Conservation (phyloP, 2,888 invertebrate genomes). For the Euphydryas editha region DNA sequence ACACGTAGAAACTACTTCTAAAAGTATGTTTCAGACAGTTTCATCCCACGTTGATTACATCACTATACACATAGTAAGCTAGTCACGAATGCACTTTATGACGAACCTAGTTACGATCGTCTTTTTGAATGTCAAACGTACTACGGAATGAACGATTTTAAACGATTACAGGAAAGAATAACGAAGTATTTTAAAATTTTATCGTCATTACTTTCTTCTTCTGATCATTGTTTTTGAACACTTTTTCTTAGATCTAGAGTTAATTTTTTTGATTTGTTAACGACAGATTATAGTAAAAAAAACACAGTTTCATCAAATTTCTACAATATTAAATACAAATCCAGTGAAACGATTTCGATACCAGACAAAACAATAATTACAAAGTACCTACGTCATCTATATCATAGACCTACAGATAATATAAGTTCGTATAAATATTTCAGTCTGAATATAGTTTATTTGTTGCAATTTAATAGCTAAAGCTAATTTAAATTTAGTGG, state of each 20-base stretch:
- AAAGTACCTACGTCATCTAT: too few relatives aligned
- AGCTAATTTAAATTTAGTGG: not conserved
- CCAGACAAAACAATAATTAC: too few relatives aligned
- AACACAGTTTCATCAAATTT: too few relatives aligned
- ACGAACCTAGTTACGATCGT: constrained; percentile 6
- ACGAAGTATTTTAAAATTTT: not conserved
- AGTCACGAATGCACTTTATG: constrained; percentile 33
- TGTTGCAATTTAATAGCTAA: not conserved
- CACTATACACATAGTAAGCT: constrained; percentile 19
- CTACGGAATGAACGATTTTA: constrained; percentile 8
- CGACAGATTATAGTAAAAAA: too few relatives aligned
- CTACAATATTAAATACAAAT: too few relatives aligned
- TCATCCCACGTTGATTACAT: constrained; percentile 30
- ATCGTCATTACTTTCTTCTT: too few relatives aligned
- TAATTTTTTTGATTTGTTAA: too few relatives aligned
- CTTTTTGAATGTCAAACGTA: constrained; percentile 15
- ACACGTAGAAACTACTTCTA: not conserved
- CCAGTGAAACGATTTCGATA: too few relatives aligned
- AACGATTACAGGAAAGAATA: constrained; percentile 6
- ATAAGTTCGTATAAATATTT: not conserved
- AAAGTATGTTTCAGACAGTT: not conserved
- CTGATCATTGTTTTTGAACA: too few relatives aligned
- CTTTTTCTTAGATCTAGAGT: too few relatives aligned
- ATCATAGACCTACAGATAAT: too few relatives aligned
- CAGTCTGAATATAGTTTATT: not conserved